phyloP scores from a whole-genome alignment of 2,797 vertebrate species.

The Okamejei kenojei region DNA sequence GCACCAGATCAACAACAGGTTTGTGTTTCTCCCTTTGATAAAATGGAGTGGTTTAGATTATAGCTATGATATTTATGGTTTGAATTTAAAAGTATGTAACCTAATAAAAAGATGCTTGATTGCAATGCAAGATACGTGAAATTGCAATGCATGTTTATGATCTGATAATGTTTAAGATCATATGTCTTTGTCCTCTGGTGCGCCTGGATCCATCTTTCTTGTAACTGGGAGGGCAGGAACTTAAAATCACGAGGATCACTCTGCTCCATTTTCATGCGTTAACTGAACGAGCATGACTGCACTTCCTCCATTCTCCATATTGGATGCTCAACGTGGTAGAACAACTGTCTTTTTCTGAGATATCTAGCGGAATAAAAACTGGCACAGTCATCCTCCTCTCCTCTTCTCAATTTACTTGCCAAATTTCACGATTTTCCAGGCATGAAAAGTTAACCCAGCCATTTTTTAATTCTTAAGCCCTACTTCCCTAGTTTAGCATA shows the following conservation, averaged over 20 bases:
- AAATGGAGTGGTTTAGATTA: neutral
- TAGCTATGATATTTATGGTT: neutral
- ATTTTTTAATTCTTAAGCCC: neutral
- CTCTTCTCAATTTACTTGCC: neutral
- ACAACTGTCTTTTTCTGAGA: neutral
- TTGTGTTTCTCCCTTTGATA: neutral
- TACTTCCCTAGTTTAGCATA: neutral
- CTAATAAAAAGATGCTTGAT: neutral
- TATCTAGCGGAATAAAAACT: neutral
- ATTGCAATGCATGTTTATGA: neutral
- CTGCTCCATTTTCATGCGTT: neutral
- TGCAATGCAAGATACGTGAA: neutral
- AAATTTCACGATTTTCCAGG: neutral
- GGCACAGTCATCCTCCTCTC: no score
- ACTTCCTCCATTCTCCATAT: neutral
- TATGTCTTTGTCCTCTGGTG: neutral
- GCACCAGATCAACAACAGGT: constrained; percentile 10
- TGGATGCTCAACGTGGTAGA: no score
- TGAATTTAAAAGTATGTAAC: no score
- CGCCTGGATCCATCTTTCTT: neutral
- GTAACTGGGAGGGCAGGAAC: neutral
- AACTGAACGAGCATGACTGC: neutral
- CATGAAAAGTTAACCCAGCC: neutral
- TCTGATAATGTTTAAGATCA: neutral
- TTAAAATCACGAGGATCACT: neutral